Conservation (phyloP, 2,888 invertebrate genomes). For the Phalangium opilio region DNA sequence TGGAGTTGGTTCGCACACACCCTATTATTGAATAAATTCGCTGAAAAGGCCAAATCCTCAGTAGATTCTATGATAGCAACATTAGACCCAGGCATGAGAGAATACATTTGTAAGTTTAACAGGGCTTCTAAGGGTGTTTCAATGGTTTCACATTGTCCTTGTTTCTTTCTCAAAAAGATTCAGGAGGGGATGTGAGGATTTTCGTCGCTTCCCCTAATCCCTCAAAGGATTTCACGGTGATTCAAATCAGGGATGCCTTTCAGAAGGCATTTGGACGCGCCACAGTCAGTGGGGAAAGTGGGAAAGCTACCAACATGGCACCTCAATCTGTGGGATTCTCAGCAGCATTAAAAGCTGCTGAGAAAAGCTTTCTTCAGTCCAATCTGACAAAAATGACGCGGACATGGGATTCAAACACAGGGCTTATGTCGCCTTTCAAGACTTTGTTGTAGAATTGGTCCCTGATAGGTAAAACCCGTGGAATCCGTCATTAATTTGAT, state of each 20-base stretch:
- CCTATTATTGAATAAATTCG: constrained; percentile 17
- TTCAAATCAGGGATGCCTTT: constrained; percentile 61
- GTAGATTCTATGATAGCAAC: constrained; percentile 74
- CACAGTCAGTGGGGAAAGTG: constrained; percentile 46
- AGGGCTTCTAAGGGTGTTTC: background rate
- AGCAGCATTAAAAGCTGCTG: constrained; percentile 54
- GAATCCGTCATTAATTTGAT: too few species aligned
- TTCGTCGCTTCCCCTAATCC: constrained; percentile 50
- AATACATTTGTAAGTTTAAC: constrained; percentile 54
- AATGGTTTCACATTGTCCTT: background rate
- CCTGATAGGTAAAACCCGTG: constrained; percentile 35
- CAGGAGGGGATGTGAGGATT: constrained; percentile 59
- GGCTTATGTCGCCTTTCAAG: constrained; percentile 51
- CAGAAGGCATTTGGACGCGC: constrained; percentile 63
- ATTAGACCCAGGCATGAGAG: constrained; percentile 75
- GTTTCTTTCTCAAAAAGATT: constrained; percentile 38
- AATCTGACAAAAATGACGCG: too few species aligned
- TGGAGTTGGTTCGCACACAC: constrained; percentile 17
- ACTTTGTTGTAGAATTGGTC: constrained; percentile 50
- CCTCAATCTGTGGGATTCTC: constrained; percentile 63
- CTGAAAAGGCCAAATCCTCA: constrained; percentile 35
- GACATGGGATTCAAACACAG: constrained; percentile 43
- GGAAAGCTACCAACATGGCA: constrained; percentile 47
- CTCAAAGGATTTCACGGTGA: constrained; percentile 52
- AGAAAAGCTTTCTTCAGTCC: constrained; percentile 35